phyloP scores from a whole-genome alignment of 2,888 invertebrate species.

The Anoplius nigerrimus region DNA sequence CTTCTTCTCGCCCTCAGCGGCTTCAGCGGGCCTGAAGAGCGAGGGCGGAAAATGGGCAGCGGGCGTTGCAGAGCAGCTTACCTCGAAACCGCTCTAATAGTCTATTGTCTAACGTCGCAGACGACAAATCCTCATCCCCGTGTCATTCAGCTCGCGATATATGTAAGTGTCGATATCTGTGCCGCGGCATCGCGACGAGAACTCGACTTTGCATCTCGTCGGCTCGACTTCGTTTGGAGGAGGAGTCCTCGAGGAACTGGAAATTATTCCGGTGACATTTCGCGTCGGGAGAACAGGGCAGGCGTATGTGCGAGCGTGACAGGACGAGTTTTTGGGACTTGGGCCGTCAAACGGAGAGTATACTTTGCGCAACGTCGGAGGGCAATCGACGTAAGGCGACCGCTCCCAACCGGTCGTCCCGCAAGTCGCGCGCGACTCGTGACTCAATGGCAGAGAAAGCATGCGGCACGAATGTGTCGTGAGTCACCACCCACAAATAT shows the following conservation, averaged over 20 bases:
- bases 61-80: constrained; percentile 64
- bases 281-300: neutral
- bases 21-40: constrained; percentile 13
- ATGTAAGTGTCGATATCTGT: no score
- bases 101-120: constrained; percentile 71
- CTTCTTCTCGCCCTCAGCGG: constrained; percentile 23
- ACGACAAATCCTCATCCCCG: constrained; percentile 49
- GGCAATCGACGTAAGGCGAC: constrained; percentile 22
- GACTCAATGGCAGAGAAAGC: constrained; percentile 49
- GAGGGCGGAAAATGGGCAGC: constrained; percentile 27
- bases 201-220: neutral
- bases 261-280: no score
- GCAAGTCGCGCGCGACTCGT: constrained; percentile 17
- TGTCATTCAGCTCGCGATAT: constrained; percentile 5
- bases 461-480: constrained; percentile 33
- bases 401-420: constrained; percentile 1
- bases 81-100: constrained; percentile 70
- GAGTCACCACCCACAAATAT: constrained; percentile 51
- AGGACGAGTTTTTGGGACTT: neutral
- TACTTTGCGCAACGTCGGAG: no score
- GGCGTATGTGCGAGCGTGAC: neutral
- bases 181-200: constrained; percentile 2
- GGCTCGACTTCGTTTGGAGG: no score
- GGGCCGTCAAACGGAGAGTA: neutral
- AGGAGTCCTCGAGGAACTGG: no score